Base-by-base conservation (phyloP, 2,113 vertebrate species). In the Tonatia bakeri region DNA sequence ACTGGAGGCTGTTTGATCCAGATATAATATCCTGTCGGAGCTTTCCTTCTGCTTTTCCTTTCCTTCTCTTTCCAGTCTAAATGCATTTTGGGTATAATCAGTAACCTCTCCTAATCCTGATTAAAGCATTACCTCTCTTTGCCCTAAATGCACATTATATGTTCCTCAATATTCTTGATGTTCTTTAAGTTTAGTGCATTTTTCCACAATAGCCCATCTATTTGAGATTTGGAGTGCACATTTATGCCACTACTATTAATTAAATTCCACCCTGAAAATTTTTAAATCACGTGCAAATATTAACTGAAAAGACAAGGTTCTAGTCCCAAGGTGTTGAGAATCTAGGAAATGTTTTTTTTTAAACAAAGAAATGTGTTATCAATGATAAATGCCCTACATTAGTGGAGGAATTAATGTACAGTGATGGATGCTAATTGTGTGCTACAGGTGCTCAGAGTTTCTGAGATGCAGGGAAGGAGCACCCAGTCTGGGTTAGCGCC, bases 201-300 rank as follows among this genome's bases (percentile, higher is more conserved):
- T 94, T 50, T n/a, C 61, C 61, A 87, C 61, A 91, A 40, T 9
- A 82, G 13, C 7, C 19, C 31, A 82, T 24, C 43, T 54, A 43
- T 84, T 87, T 84, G 70, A 72, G 64, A 91, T 83, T 87, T 92
- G 16, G 61, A 92, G 82, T 70, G 82, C 10, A 87, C 22, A 22
- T 75, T 89, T 56, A 52, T 95, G 33, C 75, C 24, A 90, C 56
- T 82, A 67, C 45, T 72, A 84, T 95, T 90, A 87, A 84, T 94
- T 81, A 87, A 95, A 95, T 95, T 94, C 47, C 15, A 90, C 31
- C 43, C 69, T 69, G 36, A 50, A 72, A 65, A 82, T 89, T 56
- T 64, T 93, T 89, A 69, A 79, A 59, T 24, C 45, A 40, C 36
- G 54, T 56, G 45, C 7, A 86, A 87, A 83, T 86, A 93, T 94